phyloP scores from a whole-genome alignment of 2,797 vertebrate genomes.

The Molossus molossus region DNA sequence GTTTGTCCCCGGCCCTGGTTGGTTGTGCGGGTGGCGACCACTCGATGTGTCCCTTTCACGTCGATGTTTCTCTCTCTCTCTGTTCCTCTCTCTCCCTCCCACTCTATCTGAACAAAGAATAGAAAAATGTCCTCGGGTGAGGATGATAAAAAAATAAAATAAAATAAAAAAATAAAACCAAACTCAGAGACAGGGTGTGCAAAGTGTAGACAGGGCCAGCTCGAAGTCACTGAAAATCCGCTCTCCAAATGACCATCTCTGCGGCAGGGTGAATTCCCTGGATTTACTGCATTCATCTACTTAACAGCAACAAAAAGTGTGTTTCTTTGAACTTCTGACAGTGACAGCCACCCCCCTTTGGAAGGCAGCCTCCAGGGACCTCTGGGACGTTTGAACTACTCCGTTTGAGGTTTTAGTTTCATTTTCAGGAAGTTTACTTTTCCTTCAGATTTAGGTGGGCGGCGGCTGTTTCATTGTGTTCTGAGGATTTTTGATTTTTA shows the following conservation, averaged over 20 bases:
- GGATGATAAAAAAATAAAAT: too few species aligned
- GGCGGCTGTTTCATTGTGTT: not conserved
- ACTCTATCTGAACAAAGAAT: too few species aligned
- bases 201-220: too few species aligned
- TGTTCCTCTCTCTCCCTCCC: too few species aligned
- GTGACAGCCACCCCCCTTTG: too few species aligned
- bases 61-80: too few species aligned
- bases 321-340: not conserved
- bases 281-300: not conserved
- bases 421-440: not conserved
- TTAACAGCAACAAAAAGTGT: not conserved
- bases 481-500: not conserved
- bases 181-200: not conserved
- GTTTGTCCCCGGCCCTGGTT: too few species aligned
- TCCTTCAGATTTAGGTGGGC: not conserved
- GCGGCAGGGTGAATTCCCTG: not conserved
- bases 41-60: too few species aligned
- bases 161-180: too few species aligned
- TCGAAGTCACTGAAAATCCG: not conserved
- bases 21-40: too few species aligned
- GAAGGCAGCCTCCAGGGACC: not conserved
- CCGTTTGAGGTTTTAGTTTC: not conserved
- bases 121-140: too few species aligned
- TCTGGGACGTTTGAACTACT: not conserved
- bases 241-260: not conserved